Evolutionary conservation across 2,888 invertebrate genomes (phyloP).

Genomic region (Villa cingulata): DNA sequence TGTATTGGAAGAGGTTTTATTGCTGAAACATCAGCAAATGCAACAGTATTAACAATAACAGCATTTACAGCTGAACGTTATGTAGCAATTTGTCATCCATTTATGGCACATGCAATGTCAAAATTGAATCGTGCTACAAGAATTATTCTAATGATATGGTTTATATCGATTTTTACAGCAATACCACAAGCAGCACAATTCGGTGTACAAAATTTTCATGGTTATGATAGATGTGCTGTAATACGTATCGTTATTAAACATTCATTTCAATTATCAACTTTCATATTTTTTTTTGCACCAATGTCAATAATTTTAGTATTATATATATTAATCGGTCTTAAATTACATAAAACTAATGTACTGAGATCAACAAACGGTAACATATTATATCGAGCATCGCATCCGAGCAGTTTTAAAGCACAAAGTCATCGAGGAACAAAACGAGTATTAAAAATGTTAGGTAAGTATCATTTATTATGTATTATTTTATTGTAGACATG

Average conservation of each 20-base stretch:
- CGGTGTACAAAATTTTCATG: conserved; percentile 40
- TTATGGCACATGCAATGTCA: conserved; percentile 62
- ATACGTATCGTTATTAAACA: conserved; percentile 36
- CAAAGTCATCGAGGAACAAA: conserved; percentile 46
- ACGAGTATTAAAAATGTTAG: conserved; percentile 61
- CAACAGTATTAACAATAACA: conserved; percentile 64
- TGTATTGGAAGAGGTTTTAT: conserved; percentile 65
- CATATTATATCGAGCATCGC: conserved; percentile 17
- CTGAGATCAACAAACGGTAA: conserved; percentile 31
- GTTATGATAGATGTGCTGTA: conserved; percentile 27
- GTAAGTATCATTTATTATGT: conserved; percentile 41
- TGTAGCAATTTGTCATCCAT: conserved; percentile 49
- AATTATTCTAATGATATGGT: conserved; percentile 63
- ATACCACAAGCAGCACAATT: conserved; percentile 70
- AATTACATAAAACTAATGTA: conserved; percentile 43
- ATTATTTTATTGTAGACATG: too few species aligned
- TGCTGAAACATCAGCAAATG: conserved; percentile 68
- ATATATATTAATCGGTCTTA: conserved; percentile 61
- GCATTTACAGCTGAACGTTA: conserved; percentile 70
- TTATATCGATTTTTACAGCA: conserved; percentile 57
- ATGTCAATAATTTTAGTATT: conserved; percentile 77
- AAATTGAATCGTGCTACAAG: conserved; percentile 69
- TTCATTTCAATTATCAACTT: conserved; percentile 47
- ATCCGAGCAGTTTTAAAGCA: conserved; percentile 25
- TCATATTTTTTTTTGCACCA: conserved; percentile 74